Conservation (phyloP, 2,797 vertebrate genomes). For the Etheostoma nigrum region DNA sequence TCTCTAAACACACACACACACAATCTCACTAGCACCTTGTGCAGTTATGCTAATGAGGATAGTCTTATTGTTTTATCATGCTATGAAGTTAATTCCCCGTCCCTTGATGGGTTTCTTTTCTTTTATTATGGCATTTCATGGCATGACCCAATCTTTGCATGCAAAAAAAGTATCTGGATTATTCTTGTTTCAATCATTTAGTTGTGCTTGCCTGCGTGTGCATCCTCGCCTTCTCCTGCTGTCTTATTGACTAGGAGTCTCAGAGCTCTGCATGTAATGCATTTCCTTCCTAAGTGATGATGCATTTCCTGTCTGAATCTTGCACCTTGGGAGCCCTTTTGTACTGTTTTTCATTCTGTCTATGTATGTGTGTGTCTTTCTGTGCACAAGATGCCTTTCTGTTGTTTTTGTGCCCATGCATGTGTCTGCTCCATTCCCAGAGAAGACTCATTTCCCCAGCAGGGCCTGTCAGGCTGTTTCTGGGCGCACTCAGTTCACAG, state of each 20-base stretch:
- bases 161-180: not conserved
- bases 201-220: conserved; percentile 8
- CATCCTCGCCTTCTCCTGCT: conserved; percentile 7
- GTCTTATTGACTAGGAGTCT: conserved; percentile 28
- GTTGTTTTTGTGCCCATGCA: not conserved
- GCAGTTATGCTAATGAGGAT: conserved; percentile 12
- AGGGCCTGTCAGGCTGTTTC: conserved; percentile 81
- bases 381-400: conserved; percentile 25
- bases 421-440: conserved; percentile 66
- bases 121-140: conserved; percentile 7
- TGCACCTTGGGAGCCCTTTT: conserved; percentile 69
- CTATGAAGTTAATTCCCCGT: conserved; percentile 22
- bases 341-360: conserved; percentile 59
- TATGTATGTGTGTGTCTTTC: conserved; percentile 39
- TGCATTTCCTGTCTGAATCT: conserved; percentile 66
- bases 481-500: conserved; percentile 77
- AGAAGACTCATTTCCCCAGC: conserved; percentile 81
- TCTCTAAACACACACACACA: conserved; percentile 8
- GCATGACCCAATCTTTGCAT: conserved; percentile 6
- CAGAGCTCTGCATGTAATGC: conserved; percentile 58
- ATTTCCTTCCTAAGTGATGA: conserved; percentile 66
- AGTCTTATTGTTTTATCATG: conserved; percentile 12
- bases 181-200: conserved; percentile 12
- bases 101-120: not conserved
- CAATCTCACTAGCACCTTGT: conserved; percentile 5